Evolutionary conservation across 1,140 invertebrate genomes (phyloP).

Genomic region (Idris sp.): DNA sequence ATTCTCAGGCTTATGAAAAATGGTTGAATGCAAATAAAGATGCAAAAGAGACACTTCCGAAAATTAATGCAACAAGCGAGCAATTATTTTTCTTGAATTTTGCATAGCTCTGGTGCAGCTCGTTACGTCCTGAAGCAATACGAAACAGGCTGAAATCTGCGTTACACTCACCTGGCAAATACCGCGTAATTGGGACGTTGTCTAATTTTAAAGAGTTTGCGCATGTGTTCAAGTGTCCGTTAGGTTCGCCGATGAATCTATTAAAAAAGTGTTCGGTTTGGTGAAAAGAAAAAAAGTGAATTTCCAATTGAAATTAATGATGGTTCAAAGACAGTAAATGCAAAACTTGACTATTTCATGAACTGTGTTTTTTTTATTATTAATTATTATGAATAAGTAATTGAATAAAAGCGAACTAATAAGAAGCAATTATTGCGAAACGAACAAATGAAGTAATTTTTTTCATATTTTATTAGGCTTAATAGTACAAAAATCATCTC

Average conservation of each 20-base stretch:
- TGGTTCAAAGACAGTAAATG: background rate
- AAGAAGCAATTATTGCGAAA: conserved; percentile 1
- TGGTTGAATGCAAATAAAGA: conserved; percentile 79
- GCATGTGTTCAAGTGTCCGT: conserved; percentile 83
- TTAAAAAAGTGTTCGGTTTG: conserved; percentile 89
- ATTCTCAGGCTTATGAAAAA: conserved; percentile 81
- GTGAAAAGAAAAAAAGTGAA: too few relatives aligned
- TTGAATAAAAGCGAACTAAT: conserved; percentile 8
- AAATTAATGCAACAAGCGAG: conserved; percentile 84
- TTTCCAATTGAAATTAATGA: background rate
- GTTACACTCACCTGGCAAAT: conserved; percentile 90
- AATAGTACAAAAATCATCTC: conserved; percentile 41
- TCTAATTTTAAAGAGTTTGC: conserved; percentile 91
- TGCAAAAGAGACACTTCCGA: conserved; percentile 83
- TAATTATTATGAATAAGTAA: conserved; percentile 11
- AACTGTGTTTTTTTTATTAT: too few relatives aligned
- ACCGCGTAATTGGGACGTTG: conserved; percentile 86
- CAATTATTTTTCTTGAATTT: conserved; percentile 92
- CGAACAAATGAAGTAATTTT: background rate
- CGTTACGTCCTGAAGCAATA: conserved; percentile 90
- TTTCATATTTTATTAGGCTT: conserved; percentile 41
- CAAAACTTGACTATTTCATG: background rate
- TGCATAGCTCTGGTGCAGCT: conserved; percentile 94
- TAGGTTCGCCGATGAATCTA: conserved; percentile 88
- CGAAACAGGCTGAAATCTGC: conserved; percentile 87